These are phyloP conservation scores for Chrysotoxum bicinctum DNA, from an alignment of 2,888 invertebrate genomes.

Conservation along the genomic window DNA sequence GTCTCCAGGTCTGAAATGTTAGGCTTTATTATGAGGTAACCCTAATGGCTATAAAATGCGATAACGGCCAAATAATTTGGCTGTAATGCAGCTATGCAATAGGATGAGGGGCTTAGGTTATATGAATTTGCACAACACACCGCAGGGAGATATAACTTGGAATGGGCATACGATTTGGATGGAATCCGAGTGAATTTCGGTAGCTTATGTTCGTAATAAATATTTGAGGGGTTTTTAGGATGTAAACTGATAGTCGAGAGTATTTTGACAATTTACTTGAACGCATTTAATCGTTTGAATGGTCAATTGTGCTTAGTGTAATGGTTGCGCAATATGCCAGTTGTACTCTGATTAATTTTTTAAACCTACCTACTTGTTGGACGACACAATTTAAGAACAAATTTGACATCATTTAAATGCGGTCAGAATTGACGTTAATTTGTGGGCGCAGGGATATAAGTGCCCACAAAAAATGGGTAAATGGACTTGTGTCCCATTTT, in stretches of 20 bases:
- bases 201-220: slow-evolving; percentile 56
- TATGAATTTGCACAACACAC: slow-evolving; percentile 51
- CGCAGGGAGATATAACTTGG: neutral
- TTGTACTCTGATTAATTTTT: slow-evolving; percentile 14
- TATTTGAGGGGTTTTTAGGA: slow-evolving; percentile 47
- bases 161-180: slow-evolving; percentile 11
- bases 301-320: slow-evolving; percentile 58
- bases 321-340: slow-evolving; percentile 33
- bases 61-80: slow-evolving; percentile 76
- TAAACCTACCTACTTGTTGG: slow-evolving; percentile 24
- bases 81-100: slow-evolving; percentile 62
- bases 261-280: slow-evolving; percentile 61
- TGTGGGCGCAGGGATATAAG: neutral
- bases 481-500: no score
- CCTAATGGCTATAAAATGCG: slow-evolving; percentile 76
- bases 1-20: slow-evolving; percentile 35
- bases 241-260: slow-evolving; percentile 14
- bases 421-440: neutral
- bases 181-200: slow-evolving; percentile 34
- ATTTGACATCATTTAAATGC: neutral
- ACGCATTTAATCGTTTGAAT: slow-evolving; percentile 63
- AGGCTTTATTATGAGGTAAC: slow-evolving; percentile 73
- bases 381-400: neutral
- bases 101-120: slow-evolving; percentile 45
- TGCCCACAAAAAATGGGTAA: no score